Base-by-base conservation (phyloP, 2,888 invertebrate genomes). In the Pachymerium ferrugineum region DNA sequence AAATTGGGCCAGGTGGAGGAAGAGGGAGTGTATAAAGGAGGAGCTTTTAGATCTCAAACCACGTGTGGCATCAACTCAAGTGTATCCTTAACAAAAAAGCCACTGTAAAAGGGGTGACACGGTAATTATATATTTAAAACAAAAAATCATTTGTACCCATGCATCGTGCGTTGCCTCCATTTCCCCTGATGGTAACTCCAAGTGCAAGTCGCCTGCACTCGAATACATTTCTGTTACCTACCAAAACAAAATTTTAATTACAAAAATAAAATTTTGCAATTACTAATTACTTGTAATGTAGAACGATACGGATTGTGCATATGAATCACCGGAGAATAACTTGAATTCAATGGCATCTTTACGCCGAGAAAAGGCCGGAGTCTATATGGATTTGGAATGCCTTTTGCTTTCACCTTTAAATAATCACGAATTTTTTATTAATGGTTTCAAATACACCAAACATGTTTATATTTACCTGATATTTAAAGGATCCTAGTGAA, bases 291-390 rank as follows among this genome's bases (percentile, higher is more conserved):
- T 88, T 95, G 94, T 83, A 97, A 86, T 75, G 92, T 87, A 79
- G 89, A 88, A 79, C 89, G 87, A 82, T 94, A 92, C 78, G 98
- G 98, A 88, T 99, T 99, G 86, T 96, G 92, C 86, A 99, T 88
- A 79, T 90, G 89, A 81, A 98, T 92, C 81, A 92, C 86, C 75
- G 95, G 93, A 80, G 92, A 89, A 81, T 94, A 90, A 77, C 92
- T 91, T 78, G 93, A 92, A 86, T 98, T 97, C 80, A 92, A 86
- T 76, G 98, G 97, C 81, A 97, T 89, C 81, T 91, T 90, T 77
- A 95, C 89, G 76, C 93, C 94, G 76, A 95, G 88, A 81, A 97
- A 88, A 74, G 98, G 96, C 83, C 92, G 88, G 80, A 98, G 85
- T 79, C 93, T 88, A 86, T 95, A 98, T 73, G 92, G 93, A 85